Evolutionary conservation across 2,113 vertebrate genomes (phyloP).

Genomic region (Calyptomena viridis): DNA sequence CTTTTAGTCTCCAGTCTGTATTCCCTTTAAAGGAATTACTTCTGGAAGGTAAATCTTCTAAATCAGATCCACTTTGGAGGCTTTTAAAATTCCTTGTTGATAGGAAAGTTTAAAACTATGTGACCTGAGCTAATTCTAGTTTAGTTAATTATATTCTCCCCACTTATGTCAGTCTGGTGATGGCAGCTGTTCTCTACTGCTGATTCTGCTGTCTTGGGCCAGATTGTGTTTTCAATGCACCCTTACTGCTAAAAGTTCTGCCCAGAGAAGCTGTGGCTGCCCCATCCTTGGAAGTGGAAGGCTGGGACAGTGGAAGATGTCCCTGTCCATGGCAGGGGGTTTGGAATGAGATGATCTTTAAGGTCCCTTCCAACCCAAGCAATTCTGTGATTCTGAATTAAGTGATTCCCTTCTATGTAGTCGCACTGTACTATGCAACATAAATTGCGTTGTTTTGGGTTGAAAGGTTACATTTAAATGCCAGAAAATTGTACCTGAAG

Average conservation of each 20-base stretch:
- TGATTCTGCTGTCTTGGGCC: neutral
- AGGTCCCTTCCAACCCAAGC: no score
- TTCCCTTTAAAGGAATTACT: neutral
- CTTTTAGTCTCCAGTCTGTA: neutral
- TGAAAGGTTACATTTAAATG: neutral
- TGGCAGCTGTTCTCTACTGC: neutral
- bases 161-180: accelerated
- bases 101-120: neutral
- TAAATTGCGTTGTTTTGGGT: neutral
- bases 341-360: neutral
- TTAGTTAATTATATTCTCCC: neutral
- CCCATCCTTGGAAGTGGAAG: neutral
- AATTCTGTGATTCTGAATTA: neutral
- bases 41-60: neutral
- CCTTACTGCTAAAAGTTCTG: neutral
- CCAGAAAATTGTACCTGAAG: neutral
- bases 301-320: neutral
- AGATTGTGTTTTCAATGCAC: neutral
- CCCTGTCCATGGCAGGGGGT: neutral
- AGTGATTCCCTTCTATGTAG: neutral
- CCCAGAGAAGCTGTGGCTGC: neutral
- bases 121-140: neutral
- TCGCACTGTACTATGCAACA: neutral
- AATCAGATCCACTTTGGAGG: neutral
- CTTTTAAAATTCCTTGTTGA: neutral